Percentiles rank a stretch among this genome's conserved stretches.
Conservation (phyloP, 2,113 vertebrate genomes). For the Hydropotes inermis region DNA sequence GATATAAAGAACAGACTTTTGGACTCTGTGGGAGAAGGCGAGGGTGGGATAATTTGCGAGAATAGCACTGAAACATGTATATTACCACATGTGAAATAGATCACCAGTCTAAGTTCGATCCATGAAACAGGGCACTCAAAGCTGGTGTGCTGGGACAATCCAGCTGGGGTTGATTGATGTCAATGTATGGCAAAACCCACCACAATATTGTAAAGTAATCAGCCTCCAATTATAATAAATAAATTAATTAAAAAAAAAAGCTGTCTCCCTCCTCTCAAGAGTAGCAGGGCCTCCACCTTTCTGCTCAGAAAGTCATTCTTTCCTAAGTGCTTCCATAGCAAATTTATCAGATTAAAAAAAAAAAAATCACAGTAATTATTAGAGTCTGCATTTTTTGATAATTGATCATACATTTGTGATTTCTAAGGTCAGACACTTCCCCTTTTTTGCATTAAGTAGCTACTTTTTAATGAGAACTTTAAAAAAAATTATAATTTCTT, state of each 20-base stretch:
- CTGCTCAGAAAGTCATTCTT: background rate
- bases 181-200: background rate
- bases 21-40: background rate
- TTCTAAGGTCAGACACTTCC: background rate
- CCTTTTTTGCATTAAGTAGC: background rate
- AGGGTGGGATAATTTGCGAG: background rate
- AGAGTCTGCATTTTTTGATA: background rate
- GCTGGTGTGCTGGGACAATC: background rate
- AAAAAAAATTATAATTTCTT: background rate
- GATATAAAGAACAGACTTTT: background rate
- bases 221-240: background rate
- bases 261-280: background rate
- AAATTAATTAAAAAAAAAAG: background rate
- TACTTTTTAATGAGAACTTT: background rate
- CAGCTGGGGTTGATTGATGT: background rate
- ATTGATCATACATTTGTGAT: background rate
- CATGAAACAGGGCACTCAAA: background rate
- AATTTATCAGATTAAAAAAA: background rate
- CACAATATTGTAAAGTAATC: background rate
- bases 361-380: background rate
- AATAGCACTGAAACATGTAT: background rate
- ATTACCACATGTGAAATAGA: background rate
- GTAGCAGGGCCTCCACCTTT: background rate
- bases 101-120: background rate
- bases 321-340: background rate